Evolutionary conservation across 2,888 invertebrate species (phyloP).

Genomic region (Catocala sponsa): DNA sequence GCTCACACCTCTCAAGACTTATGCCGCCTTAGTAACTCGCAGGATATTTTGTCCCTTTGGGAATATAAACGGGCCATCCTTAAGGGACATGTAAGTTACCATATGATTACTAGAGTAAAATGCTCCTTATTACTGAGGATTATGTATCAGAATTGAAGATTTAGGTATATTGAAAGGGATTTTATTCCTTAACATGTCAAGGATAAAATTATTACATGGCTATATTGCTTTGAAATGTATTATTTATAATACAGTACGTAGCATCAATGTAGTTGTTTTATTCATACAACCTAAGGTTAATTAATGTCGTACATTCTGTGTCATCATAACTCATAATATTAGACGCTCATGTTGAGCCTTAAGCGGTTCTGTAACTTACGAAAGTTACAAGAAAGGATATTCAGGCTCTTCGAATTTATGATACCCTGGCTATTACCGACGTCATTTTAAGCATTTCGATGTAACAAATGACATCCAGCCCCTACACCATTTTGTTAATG

Average conservation of each 20-base stretch:
- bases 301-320: no score
- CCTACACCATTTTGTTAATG: not conserved
- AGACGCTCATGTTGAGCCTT: no score
- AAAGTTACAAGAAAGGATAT: constrained; percentile 6
- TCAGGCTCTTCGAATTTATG: constrained; percentile 52
- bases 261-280: no score
- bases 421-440: constrained; percentile 62
- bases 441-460: constrained; percentile 74
- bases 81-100: constrained; percentile 64
- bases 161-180: not conserved
- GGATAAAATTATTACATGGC: not conserved
- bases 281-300: no score
- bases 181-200: not conserved
- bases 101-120: constrained; percentile 5
- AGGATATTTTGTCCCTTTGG: constrained; percentile 89
- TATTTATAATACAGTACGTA: no score
- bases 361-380: constrained; percentile 8
- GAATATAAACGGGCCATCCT: constrained; percentile 75
- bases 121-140: not conserved
- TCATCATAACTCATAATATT: no score
- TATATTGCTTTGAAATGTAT: no score
- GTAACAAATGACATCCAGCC: constrained; percentile 64
- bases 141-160: constrained; percentile 11
- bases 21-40: constrained; percentile 83
- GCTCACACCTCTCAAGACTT: constrained; percentile 66